phyloP scores from a whole-genome alignment of 2,888 invertebrate species.

The Sesia bembeciformis region DNA sequence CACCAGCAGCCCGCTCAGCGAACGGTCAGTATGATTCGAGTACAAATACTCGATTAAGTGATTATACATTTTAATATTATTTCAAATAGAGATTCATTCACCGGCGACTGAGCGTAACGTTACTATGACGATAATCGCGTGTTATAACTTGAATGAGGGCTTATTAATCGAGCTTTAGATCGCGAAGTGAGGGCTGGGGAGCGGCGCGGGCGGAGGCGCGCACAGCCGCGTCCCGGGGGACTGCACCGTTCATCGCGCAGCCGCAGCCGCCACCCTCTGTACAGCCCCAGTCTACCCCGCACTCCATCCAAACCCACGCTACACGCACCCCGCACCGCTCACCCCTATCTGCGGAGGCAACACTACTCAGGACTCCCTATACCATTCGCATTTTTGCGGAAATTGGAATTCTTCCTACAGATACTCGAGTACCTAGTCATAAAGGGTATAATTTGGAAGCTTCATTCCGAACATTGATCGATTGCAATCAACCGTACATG shows the following conservation, averaged over 20 bases:
- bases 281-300: constrained; percentile 15
- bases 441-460: constrained; percentile 2
- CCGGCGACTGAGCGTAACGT: constrained; percentile 15
- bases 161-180: constrained; percentile 47
- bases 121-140: constrained; percentile 43
- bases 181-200: constrained; percentile 21
- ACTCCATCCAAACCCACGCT: constrained; percentile 16
- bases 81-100: constrained; percentile 9
- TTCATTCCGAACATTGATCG: background rate
- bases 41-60: background rate
- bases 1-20: constrained; percentile 79
- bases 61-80: background rate
- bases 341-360: constrained; percentile 53
- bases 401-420: constrained; percentile 45
- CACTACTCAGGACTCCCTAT: constrained; percentile 37
- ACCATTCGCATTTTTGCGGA: constrained; percentile 56
- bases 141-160: constrained; percentile 53
- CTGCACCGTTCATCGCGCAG: constrained; percentile 33
- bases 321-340: constrained; percentile 15
- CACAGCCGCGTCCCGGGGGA: constrained; percentile 43
- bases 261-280: constrained; percentile 35
- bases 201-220: constrained; percentile 23
- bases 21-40: constrained; percentile 64
- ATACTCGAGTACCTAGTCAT: background rate
- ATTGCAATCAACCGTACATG: background rate